Conservation (phyloP, 2,888 invertebrate genomes). For the Agrochola circellaris region DNA sequence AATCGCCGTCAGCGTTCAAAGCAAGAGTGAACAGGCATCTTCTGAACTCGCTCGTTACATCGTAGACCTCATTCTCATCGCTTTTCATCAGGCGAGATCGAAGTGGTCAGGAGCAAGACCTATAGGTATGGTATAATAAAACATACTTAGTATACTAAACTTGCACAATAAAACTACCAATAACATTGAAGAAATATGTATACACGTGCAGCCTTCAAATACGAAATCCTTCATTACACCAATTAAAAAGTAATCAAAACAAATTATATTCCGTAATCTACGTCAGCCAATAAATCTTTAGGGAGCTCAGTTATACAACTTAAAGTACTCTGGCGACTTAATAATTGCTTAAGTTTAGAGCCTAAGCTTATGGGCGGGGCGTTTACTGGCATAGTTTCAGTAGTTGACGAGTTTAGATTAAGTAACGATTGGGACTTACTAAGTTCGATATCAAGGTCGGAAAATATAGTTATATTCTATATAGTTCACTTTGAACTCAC, state of each 20-base stretch:
- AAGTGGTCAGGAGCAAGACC: no score
- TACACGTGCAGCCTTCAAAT: background rate
- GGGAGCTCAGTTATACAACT: constrained; percentile 59
- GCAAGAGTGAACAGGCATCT: background rate
- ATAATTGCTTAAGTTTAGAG: constrained; percentile 68
- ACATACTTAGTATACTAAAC: background rate
- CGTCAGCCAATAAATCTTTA: constrained; percentile 60
- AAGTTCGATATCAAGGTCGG: background rate
- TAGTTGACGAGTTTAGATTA: constrained; percentile 34
- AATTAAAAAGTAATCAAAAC: constrained; percentile 60
- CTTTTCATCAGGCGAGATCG: no score
- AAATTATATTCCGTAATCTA: constrained; percentile 55
- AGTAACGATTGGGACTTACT: background rate
- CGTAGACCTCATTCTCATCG: no score
- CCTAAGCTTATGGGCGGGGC: constrained; percentile 46
- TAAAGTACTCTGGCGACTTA: constrained; percentile 64
- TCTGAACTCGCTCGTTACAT: no score
- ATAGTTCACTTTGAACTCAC: background rate
- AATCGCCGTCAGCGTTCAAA: background rate
- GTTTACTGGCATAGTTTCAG: constrained; percentile 57
- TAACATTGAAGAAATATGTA: background rate
- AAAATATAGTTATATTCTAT: background rate
- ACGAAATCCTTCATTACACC: constrained; percentile 29
- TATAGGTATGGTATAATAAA: background rate
- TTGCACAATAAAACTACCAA: background rate